Evolutionary conservation across 2,888 invertebrate species (phyloP).

Genomic region (Dolichopus griseipennis): DNA sequence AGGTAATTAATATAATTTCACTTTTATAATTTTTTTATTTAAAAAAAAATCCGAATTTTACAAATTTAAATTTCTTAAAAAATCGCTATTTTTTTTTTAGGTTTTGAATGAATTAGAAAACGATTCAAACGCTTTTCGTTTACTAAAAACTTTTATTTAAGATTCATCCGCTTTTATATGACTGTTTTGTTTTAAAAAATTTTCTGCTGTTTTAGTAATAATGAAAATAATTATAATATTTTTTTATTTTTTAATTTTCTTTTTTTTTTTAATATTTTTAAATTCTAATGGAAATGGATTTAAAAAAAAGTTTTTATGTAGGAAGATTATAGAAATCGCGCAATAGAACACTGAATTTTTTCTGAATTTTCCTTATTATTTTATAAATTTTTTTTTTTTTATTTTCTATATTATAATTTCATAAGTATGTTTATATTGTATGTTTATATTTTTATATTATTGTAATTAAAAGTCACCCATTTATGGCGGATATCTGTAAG

Average conservation of each 20-base stretch:
- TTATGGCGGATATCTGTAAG: not conserved
- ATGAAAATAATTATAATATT: not conserved
- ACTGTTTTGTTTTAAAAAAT: not conserved
- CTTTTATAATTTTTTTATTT: not conserved
- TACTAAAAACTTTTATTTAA: conserved; percentile 1
- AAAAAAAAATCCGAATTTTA: not conserved
- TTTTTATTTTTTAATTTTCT: not conserved
- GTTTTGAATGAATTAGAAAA: too few relatives aligned
- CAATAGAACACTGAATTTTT: not conserved
- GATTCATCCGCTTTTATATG: conserved; percentile 3
- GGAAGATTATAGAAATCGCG: conserved; percentile 3
- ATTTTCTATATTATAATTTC: too few relatives aligned
- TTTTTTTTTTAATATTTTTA: not conserved
- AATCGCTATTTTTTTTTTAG: not conserved
- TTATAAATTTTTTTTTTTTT: not conserved
- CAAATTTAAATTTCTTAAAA: not conserved
- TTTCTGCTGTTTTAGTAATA: not conserved
- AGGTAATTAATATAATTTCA: too few relatives aligned
- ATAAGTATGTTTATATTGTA: too few relatives aligned
- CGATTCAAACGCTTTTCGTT: not conserved
- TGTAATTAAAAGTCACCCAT: not conserved
- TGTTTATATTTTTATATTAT: not conserved
- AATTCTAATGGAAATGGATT: not conserved
- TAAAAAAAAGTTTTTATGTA: not conserved
- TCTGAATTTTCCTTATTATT: not conserved